Conservation (phyloP, 1,140 invertebrate genomes). For the fruit fly (Drosophila melanogaster) region DNA sequence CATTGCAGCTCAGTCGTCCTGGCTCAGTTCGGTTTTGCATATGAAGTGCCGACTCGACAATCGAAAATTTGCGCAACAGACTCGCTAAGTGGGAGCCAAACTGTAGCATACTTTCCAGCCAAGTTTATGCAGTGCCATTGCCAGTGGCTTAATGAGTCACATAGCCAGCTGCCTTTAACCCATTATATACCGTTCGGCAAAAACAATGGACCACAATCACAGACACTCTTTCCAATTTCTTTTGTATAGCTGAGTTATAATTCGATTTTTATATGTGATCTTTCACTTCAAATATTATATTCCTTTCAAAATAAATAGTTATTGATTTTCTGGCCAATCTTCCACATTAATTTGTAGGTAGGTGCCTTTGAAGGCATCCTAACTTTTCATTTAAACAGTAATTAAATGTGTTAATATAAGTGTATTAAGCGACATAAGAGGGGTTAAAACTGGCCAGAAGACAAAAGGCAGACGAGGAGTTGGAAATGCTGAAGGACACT, state of each 20-base stretch:
- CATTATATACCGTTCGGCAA: constrained; percentile 2
- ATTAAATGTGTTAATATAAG: constrained; percentile 31
- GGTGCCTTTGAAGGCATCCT: too few relatives aligned
- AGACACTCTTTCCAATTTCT: neutral
- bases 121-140: constrained; percentile 59
- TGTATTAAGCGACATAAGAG: constrained; percentile 20
- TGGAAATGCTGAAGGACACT: constrained; percentile 19
- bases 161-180: constrained; percentile 22
- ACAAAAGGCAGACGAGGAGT: neutral
- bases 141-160: constrained; percentile 56
- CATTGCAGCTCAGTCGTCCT: constrained; percentile 26
- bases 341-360: too few relatives aligned
- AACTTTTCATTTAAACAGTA: neutral
- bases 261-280: too few relatives aligned
- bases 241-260: neutral
- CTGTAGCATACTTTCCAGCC: constrained; percentile 70
- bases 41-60: constrained; percentile 80
- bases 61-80: constrained; percentile 80
- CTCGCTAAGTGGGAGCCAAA: constrained; percentile 73
- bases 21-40: constrained; percentile 66
- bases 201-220: neutral
- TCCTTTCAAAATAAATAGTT: too few relatives aligned
- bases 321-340: too few relatives aligned
- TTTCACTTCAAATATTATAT: too few relatives aligned
- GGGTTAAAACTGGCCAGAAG: neutral